Conservation (phyloP, 2,888 invertebrate species). For the Limnephilus marmoratus region DNA sequence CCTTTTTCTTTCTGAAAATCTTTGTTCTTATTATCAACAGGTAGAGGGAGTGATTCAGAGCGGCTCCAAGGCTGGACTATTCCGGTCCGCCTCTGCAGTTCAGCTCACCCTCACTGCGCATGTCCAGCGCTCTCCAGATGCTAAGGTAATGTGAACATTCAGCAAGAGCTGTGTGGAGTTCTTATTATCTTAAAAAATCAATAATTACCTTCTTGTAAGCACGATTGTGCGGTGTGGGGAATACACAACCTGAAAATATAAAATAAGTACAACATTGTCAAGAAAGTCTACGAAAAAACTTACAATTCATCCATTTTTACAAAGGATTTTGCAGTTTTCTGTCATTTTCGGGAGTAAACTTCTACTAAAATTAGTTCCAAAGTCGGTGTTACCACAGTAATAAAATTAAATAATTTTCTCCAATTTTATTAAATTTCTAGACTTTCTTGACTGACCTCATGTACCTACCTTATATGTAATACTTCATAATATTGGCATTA, state of each 20-base stretch:
- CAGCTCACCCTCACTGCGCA: constrained; percentile 78
- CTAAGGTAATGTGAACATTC: constrained; percentile 54
- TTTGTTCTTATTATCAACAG: constrained; percentile 21
- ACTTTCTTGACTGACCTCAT: too few relatives aligned
- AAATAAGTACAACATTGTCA: too few relatives aligned
- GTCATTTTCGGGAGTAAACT: too few relatives aligned
- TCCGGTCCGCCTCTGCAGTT: constrained; percentile 84
- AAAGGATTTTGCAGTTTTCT: too few relatives aligned
- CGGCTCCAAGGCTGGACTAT: constrained; percentile 81
- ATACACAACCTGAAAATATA: neutral
- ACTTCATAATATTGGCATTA: too few relatives aligned
- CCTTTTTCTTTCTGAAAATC: neutral
- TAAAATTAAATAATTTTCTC: too few relatives aligned
- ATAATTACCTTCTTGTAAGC: neutral
- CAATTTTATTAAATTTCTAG: too few relatives aligned
- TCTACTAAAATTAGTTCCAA: too few relatives aligned
- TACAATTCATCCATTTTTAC: too few relatives aligned
- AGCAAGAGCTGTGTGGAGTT: neutral
- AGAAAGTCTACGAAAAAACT: too few relatives aligned
- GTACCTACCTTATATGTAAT: too few relatives aligned
- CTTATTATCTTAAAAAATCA: neutral
- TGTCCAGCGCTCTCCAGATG: constrained; percentile 60
- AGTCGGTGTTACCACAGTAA: too few relatives aligned
- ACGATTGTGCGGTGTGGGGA: neutral
- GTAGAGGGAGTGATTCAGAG: constrained; percentile 95